Evolutionary conservation across 2,888 invertebrate genomes (phyloP), one percentile per base, ranked within the genome.

Genomic region (Caenorhabditis uteleia): DNA sequence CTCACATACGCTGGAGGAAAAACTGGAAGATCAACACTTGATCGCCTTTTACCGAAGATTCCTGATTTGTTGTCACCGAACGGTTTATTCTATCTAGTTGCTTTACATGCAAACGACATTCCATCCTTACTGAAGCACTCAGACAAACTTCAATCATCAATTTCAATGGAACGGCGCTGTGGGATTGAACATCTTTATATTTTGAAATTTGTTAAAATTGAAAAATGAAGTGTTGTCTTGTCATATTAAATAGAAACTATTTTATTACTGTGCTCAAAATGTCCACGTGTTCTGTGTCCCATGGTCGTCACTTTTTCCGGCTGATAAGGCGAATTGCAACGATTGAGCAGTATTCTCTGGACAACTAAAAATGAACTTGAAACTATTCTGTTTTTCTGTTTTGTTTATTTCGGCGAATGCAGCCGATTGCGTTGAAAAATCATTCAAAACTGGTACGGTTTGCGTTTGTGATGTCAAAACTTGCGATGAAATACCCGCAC

Each of bases 21-120:
- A 36, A 68, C 62, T 53, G 88, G 88, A 1, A 77, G 87, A 26
- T 88, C 90, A 84, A 89, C 95, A 10, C 91, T 86, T 40, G 86
- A 88, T 74, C 82, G 85, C 51, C 85, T 97, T 51, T 87, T 97
- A 55, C 84, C 87, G 16, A 23, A 43, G 26, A 43, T 73, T 8
- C 70, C 70, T 1, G 49, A 58, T 12, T 48, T 73, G 1, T 53
- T 73, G 23, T 66, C 70, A 3, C 51, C 66, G 6, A 44, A 85
- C 46, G 95, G 95, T 16, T 86, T 90, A 2, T 91, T 94, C 84
- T 98, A 95, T 85, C 86, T 97, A 71, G 87, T 97, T 45, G 87
- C 91, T 25, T 88, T 95, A 65, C 89, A 91, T 85, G 92, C 94
- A 84, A 98, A 98, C 87, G 88, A 91, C 84, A 90, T 91, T 33